These are phyloP conservation scores for Danionella dracula DNA, from an alignment of 2,797 vertebrate genomes.

Conservation along the genomic window DNA sequence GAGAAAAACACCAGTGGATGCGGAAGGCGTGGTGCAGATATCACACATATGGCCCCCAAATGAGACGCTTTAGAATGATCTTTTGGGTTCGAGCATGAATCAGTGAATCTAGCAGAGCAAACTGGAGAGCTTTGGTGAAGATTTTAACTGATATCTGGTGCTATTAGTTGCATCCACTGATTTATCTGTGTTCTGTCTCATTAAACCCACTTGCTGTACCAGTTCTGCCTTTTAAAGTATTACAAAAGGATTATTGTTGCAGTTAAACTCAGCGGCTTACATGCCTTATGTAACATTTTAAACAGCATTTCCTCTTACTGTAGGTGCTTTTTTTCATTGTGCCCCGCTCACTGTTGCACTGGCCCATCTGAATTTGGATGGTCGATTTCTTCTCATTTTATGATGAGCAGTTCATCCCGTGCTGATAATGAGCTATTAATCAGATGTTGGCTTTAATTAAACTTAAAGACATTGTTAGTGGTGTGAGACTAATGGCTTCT, in stretches of 20 bases:
- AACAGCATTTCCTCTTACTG: background rate
- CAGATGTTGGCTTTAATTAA: slow-evolving; percentile 47
- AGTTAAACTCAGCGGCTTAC: slow-evolving; percentile 13
- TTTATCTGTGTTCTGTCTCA: background rate
- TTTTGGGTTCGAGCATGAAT: background rate
- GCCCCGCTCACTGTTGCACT: background rate
- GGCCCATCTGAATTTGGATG: background rate
- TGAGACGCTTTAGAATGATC: background rate
- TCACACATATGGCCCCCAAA: background rate
- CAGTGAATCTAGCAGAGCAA: no score
- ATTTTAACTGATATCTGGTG: background rate
- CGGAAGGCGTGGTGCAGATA: slow-evolving; percentile 18
- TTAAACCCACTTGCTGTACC: background rate
- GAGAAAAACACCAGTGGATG: slow-evolving; percentile 10
- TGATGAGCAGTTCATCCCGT: background rate
- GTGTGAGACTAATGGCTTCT: background rate
- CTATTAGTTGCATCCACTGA: background rate
- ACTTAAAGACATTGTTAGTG: slow-evolving; percentile 26
- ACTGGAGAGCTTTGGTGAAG: background rate
- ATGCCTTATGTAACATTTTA: slow-evolving; percentile 5
- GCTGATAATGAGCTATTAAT: slow-evolving; percentile 15
- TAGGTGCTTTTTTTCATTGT: background rate
- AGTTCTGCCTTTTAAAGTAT: slow-evolving; percentile 8
- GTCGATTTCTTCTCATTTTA: background rate
- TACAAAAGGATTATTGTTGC: background rate